These are phyloP conservation scores for Clitarchus hookeri DNA, from an alignment of 2,888 invertebrate species.

Conservation along the genomic window DNA sequence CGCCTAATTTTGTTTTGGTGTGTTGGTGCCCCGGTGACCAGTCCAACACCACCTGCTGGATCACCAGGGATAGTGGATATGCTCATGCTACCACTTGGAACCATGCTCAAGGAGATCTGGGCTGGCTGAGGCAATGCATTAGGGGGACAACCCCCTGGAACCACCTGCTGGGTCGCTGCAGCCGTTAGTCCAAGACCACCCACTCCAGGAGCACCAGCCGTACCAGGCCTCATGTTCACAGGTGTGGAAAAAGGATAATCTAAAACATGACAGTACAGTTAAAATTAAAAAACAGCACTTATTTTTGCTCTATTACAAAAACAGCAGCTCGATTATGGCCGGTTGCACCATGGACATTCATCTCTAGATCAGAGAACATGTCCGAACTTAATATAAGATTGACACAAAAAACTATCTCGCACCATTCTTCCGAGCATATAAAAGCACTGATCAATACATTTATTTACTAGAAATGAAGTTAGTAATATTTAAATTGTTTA, in stretches of 20 bases:
- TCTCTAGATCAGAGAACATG: no score
- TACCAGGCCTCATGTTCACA: constrained; percentile 34
- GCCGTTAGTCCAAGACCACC: constrained; percentile 32
- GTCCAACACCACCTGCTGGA: constrained; percentile 27
- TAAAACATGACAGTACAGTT: not conserved
- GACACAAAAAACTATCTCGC: no score
- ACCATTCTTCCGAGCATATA: no score
- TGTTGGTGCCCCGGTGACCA: constrained; percentile 17
- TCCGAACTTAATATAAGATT: no score
- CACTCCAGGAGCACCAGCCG: constrained; percentile 36
- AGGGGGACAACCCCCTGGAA: constrained; percentile 32
- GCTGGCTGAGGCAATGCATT: constrained; percentile 35
- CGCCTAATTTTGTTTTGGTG: constrained; percentile 28
- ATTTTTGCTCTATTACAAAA: not conserved
- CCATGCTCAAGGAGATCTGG: constrained; percentile 33
- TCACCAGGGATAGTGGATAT: not conserved
- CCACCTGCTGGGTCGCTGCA: constrained; percentile 35
- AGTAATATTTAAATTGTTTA: no score
- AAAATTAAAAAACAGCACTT: not conserved
- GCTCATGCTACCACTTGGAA: constrained; percentile 23
- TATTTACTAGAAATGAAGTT: no score
- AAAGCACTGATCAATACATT: no score
- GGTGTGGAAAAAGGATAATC: not conserved
- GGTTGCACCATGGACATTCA: no score
- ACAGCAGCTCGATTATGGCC: no score